Evolutionary conservation across 2,888 invertebrate species (phyloP).

Genomic region (Odontocolon sp.): DNA sequence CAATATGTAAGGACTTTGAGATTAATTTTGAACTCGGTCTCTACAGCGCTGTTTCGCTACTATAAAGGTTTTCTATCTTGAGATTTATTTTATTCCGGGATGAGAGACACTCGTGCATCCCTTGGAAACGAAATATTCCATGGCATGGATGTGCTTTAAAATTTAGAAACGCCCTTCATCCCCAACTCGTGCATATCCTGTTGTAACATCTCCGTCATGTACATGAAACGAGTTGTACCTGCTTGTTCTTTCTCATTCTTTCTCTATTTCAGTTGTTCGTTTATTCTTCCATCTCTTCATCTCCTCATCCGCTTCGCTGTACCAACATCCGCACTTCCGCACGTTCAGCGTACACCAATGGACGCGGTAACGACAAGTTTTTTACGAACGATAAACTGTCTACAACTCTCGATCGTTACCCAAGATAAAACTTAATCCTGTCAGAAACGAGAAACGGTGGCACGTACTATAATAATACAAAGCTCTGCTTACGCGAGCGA

Average conservation of each 20-base stretch:
- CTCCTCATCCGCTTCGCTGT: conserved; percentile 1
- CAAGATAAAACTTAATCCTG: conserved; percentile 53
- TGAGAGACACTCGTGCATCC: conserved; percentile 12
- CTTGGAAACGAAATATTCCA: conserved; percentile 37
- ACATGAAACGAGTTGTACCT: background rate
- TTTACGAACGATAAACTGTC: conserved; percentile 50
- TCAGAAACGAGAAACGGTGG: conserved; percentile 33
- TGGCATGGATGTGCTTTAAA: conserved; percentile 35
- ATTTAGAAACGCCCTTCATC: conserved; percentile 2
- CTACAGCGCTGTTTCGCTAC: background rate
- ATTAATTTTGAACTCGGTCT: background rate
- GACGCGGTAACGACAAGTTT: conserved; percentile 32
- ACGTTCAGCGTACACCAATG: background rate
- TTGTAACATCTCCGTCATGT: background rate
- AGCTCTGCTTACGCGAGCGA: background rate
- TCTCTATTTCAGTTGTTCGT: background rate
- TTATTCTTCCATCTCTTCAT: background rate
- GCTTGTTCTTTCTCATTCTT: background rate
- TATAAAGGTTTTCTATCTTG: background rate
- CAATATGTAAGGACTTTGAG: no score
- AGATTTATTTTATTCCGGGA: conserved; percentile 26
- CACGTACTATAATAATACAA: conserved; percentile 44
- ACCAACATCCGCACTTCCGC: background rate
- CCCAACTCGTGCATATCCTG: background rate
- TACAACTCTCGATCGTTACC: conserved; percentile 48